phyloP scores from a whole-genome alignment of 2,888 invertebrate species.

The Drosophila emarginata region DNA sequence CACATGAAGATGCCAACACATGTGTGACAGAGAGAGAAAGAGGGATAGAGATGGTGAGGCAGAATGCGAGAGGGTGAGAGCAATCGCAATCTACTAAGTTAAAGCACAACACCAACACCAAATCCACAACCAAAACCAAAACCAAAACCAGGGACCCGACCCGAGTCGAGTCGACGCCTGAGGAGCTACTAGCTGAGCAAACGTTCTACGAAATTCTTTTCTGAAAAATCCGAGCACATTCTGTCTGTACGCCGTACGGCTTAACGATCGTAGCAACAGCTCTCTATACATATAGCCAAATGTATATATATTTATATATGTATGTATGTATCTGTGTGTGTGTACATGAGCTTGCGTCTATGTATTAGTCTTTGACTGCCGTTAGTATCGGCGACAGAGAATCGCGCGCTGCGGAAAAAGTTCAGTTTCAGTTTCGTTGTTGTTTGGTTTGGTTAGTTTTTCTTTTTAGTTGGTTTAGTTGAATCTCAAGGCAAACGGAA shows the following conservation, averaged over 20 bases:
- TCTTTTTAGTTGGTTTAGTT: constrained; percentile 39
- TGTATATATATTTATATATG: too few species aligned
- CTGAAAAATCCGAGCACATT: constrained; percentile 37
- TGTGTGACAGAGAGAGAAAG: constrained; percentile 46
- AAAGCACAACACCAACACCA: constrained; percentile 56
- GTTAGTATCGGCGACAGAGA: constrained; percentile 77
- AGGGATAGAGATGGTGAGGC: neutral
- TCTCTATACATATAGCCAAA: constrained; percentile 7
- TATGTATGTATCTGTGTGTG: constrained; percentile 29
- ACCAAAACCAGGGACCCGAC: constrained; percentile 16
- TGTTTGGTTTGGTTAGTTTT: constrained; percentile 52
- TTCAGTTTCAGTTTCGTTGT: constrained; percentile 78
- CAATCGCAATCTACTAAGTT: constrained; percentile 72
- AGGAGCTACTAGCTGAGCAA: constrained; percentile 36
- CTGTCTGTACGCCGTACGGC: constrained; percentile 25
- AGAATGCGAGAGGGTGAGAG: constrained; percentile 2
- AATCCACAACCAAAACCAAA: constrained; percentile 6
- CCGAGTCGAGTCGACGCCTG: constrained; percentile 14
- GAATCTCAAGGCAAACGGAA: constrained; percentile 36
- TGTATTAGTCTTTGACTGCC: constrained; percentile 43
- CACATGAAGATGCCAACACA: constrained; percentile 52
- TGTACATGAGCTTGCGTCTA: neutral
- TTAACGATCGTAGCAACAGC: constrained; percentile 72
- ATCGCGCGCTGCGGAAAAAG: constrained; percentile 69
- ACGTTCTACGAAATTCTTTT: constrained; percentile 18